A percentile compares a stretch with the other conserved stretches of the same genome.
phyloP scores from a whole-genome alignment of 2,113 vertebrate species.

The Geothlypis trichas region DNA sequence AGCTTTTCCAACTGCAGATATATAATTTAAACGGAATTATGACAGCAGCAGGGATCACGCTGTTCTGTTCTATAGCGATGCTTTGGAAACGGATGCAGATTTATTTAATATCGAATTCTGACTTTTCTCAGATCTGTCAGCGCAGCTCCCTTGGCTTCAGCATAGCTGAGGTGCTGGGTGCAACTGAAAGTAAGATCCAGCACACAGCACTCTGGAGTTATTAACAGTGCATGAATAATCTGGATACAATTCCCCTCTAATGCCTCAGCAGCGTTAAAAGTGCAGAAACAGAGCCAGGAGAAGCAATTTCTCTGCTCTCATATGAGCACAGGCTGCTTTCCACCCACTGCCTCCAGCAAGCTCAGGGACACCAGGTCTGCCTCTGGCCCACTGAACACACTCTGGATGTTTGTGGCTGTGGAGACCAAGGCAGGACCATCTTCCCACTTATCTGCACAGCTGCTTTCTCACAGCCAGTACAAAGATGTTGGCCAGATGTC shows the following conservation, averaged over 20 bases:
- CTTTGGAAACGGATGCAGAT: conserved; percentile 19
- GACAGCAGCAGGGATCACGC: conserved; percentile 4
- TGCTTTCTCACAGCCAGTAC: not conserved
- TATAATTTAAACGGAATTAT: conserved; percentile 46
- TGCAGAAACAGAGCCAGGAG: not conserved
- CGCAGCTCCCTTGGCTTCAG: conserved; percentile 22
- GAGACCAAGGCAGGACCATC: not conserved
- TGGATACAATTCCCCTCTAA: not conserved
- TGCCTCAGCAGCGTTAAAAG: not conserved
- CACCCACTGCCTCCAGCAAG: rapidly evolving
- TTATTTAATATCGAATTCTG: conserved; percentile 21
- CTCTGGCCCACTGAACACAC: rapidly evolving
- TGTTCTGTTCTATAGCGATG: conserved; percentile 26
- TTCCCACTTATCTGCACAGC: not conserved
- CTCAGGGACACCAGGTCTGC: rapidly evolving
- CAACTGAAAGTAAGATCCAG: not conserved
- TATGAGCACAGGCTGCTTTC: not conserved
- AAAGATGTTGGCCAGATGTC: not conserved
- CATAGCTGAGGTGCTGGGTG: not conserved
- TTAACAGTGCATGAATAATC: conserved; percentile 43
- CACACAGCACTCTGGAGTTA: not conserved
- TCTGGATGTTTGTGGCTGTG: not conserved
- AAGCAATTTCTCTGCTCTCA: not conserved
- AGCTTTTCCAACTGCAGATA: conserved; percentile 7
- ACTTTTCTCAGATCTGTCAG: conserved; percentile 42